phyloP scores from a whole-genome alignment of 2,113 vertebrate genomes.

The Balaeniceps rex region DNA sequence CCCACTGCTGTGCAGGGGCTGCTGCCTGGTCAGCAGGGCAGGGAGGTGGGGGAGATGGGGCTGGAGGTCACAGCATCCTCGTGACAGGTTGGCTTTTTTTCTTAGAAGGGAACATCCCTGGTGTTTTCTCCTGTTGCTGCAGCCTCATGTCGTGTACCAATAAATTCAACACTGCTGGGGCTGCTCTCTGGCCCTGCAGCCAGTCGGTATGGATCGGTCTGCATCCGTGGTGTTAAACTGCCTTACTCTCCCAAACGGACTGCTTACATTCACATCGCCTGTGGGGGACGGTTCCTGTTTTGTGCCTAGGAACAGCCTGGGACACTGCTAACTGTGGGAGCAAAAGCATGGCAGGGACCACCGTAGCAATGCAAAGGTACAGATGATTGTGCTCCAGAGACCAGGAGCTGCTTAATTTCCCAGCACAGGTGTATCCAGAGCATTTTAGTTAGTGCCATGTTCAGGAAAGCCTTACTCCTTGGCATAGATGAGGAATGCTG shows the following conservation, averaged over 20 bases:
- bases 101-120: background rate
- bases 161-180: background rate
- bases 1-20: rapidly evolving
- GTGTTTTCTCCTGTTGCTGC: background rate
- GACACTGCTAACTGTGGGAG: background rate
- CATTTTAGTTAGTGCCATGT: background rate
- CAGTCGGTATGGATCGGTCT: background rate
- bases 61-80: background rate
- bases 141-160: background rate
- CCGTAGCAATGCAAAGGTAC: background rate
- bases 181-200: background rate
- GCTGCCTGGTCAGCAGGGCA: background rate
- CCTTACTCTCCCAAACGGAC: background rate
- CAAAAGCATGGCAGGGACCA: background rate
- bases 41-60: background rate
- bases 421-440: background rate
- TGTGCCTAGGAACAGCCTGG: background rate
- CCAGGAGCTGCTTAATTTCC: background rate
- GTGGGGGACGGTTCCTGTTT: background rate
- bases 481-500: background rate
- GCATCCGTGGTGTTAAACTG: background rate
- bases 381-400: background rate
- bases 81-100: background rate
- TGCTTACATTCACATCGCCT: background rate
- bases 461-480: background rate